These are phyloP conservation scores for Danio albolineatus DNA, from an alignment of 2,797 vertebrate genomes.

Conservation along the genomic window DNA sequence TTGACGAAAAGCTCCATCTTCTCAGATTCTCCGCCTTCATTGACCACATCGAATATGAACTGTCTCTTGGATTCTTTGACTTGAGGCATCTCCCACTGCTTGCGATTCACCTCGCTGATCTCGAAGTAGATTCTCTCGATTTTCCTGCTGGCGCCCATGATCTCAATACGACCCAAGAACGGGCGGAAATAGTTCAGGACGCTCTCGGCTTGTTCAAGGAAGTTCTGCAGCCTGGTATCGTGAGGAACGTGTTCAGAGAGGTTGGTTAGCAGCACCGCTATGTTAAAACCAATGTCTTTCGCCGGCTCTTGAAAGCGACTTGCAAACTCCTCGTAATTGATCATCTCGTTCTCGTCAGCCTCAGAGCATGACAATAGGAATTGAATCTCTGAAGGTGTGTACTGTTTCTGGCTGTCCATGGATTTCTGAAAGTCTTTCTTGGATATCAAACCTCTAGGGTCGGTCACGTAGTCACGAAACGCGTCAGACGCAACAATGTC, in stretches of 20 bases:
- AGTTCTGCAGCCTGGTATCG: conserved; percentile 88
- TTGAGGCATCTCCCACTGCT: conserved; percentile 98
- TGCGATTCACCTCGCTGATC: conserved; percentile 93
- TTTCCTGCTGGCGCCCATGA: conserved; percentile 93
- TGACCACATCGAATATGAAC: conserved; percentile 98
- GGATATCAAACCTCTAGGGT: conserved; percentile 94
- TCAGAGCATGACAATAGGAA: conserved; percentile 95
- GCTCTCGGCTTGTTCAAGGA: conserved; percentile 89
- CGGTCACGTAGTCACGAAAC: conserved; percentile 92
- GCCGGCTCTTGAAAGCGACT: conserved; percentile 93
- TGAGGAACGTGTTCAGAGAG: conserved; percentile 94
- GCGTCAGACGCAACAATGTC: conserved; percentile 95
- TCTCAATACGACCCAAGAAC: conserved; percentile 93
- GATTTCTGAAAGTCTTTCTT: conserved; percentile 98
- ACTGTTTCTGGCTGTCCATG: conserved; percentile 98
- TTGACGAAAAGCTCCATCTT: conserved; percentile 99
- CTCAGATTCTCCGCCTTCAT: conserved; percentile 93
- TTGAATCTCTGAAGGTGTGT: conserved; percentile 89
- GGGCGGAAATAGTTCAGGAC: conserved; percentile 95
- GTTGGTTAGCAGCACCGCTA: conserved; percentile 94
- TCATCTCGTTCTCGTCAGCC: conserved; percentile 98
- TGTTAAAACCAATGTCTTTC: conserved; percentile 97
- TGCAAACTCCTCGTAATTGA: conserved; percentile 92
- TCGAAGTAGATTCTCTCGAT: conserved; percentile 98
- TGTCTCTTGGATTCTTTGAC: conserved; percentile 96